phyloP scores from a whole-genome alignment of 2,888 invertebrate species.

The Hydroisotoma schaefferi region DNA sequence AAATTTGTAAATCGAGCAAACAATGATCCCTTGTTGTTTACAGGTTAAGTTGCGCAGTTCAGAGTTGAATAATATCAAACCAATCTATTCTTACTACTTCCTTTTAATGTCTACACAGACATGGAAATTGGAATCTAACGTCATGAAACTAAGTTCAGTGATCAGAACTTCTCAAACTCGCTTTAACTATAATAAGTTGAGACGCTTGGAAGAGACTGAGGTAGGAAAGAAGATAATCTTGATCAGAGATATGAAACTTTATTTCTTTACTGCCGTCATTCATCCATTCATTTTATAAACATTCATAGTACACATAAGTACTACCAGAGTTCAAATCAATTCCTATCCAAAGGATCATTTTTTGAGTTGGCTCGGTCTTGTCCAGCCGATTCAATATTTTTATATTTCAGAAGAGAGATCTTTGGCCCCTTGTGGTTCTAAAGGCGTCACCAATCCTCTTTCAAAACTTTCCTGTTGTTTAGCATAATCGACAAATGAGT shows the following conservation, averaged over 20 bases:
- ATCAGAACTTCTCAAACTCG: too few species aligned
- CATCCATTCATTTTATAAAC: too few species aligned
- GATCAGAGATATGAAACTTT: too few species aligned
- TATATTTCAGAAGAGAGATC: constrained; percentile 14
- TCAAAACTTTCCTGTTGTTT: constrained; percentile 13
- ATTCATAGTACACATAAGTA: too few species aligned
- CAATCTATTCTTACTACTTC: constrained; percentile 1
- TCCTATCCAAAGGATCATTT: background rate
- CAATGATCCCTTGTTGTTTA: constrained; percentile 14
- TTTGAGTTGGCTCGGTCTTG: constrained; percentile 11
- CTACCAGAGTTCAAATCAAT: too few species aligned
- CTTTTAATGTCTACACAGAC: constrained; percentile 2
- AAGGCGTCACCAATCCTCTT: constrained; percentile 21
- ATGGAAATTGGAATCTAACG: too few species aligned
- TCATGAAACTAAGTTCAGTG: too few species aligned
- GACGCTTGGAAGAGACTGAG: too few species aligned
- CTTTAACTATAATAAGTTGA: too few species aligned
- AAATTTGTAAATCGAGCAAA: constrained; percentile 3
- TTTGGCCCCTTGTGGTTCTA: constrained; percentile 32
- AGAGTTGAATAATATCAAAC: background rate
- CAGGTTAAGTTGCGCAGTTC: constrained; percentile 16
- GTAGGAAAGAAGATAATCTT: too few species aligned
- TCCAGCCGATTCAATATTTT: constrained; percentile 2
- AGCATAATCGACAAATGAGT: constrained; percentile 21
- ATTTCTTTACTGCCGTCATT: too few species aligned